Conservation (phyloP, 2,113 vertebrate species). For the Hippocampus mohnikei region DNA sequence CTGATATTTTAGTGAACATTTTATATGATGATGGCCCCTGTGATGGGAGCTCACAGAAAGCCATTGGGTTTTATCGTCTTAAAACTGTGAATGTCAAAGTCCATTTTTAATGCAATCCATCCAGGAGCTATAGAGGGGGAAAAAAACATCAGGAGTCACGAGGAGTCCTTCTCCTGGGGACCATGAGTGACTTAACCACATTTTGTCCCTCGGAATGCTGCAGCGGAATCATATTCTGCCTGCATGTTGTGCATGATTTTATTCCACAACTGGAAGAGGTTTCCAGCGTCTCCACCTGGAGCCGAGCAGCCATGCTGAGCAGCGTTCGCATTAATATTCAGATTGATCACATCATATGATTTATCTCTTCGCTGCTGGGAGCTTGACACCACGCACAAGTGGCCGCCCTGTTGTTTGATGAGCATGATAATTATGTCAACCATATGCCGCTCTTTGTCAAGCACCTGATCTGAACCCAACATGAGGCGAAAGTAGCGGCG, state of each 20-base stretch:
- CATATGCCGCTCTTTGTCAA: slow-evolving; percentile 61
- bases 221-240: slow-evolving; percentile 13
- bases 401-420: slow-evolving; percentile 62
- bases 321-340: slow-evolving; percentile 57
- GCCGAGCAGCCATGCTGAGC: slow-evolving; percentile 36
- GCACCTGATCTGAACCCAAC: slow-evolving; percentile 43
- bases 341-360: slow-evolving; percentile 62
- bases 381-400: slow-evolving; percentile 58
- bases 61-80: neutral
- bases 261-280: slow-evolving; percentile 18
- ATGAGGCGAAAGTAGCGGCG: slow-evolving; percentile 10
- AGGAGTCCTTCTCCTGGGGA: slow-evolving; percentile 7
- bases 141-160: slow-evolving; percentile 8
- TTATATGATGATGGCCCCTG: neutral
- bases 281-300: slow-evolving; percentile 23
- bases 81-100: neutral
- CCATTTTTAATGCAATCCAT: slow-evolving; percentile 4
- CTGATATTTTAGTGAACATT: neutral
- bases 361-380: slow-evolving; percentile 58
- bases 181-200: neutral
- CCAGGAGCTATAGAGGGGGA: neutral
- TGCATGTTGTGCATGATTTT: slow-evolving; percentile 21
- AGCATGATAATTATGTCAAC: slow-evolving; percentile 62
- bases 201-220: neutral
- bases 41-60: neutral